Evolutionary conservation across 2,888 invertebrate species (phyloP).

Genomic region (Acanthosepion pharaonis): DNA sequence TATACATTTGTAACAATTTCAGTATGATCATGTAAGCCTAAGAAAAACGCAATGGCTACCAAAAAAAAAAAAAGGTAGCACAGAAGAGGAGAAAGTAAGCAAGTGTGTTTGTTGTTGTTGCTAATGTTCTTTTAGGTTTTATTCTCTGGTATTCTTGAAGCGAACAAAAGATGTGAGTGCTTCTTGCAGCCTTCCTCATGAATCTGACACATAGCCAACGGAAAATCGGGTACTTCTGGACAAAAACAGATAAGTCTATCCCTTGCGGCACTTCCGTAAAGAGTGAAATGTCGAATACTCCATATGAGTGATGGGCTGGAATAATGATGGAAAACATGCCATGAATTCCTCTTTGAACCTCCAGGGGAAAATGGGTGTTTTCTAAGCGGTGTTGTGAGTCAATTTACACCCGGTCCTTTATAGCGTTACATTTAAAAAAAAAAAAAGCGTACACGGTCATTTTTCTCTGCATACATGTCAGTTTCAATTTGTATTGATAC

Average conservation of each 20-base stretch:
- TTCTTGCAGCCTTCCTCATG: background rate
- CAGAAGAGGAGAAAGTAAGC: too few relatives aligned
- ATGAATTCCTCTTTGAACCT: background rate
- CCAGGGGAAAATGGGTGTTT: background rate
- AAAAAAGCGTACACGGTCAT: background rate
- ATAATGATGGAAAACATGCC: background rate
- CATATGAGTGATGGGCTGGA: background rate
- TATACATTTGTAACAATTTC: too few relatives aligned
- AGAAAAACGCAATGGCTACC: too few relatives aligned
- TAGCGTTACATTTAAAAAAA: background rate
- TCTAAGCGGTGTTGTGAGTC: background rate
- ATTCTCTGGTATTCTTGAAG: background rate
- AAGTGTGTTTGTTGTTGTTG: too few relatives aligned
- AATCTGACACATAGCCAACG: background rate
- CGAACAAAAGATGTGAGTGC: background rate
- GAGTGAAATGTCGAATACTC: constrained; percentile 15
- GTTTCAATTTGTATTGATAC: background rate
- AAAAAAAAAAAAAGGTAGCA: too few relatives aligned
- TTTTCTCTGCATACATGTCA: background rate
- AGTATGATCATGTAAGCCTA: too few relatives aligned
- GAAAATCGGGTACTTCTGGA: background rate
- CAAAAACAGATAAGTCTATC: background rate
- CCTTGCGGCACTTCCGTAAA: background rate
- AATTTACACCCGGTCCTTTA: background rate
- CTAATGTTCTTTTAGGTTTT: background rate